These are phyloP conservation scores for Myrmecophaga tridactyla DNA, from an alignment of 2,113 vertebrate species.

Conservation along the genomic window DNA sequence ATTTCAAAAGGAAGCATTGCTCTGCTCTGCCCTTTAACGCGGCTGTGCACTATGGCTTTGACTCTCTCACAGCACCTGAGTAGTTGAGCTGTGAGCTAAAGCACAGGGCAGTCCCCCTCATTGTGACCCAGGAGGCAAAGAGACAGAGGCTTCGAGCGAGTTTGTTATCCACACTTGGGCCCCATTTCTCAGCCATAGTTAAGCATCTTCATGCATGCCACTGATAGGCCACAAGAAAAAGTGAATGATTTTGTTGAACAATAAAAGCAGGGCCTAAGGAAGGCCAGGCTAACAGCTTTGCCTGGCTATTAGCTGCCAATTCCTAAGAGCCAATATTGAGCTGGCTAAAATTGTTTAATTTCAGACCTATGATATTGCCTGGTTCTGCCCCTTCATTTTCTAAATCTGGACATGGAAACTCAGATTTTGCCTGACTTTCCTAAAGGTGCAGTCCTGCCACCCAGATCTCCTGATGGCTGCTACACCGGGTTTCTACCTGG, in stretches of 20 bases:
- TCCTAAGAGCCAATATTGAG: neutral
- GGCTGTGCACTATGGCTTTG: neutral
- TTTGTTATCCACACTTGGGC: neutral
- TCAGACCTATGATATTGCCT: neutral
- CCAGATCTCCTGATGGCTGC: neutral
- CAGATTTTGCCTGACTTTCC: neutral
- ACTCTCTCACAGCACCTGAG: neutral
- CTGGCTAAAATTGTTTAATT: neutral
- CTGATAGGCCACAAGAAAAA: neutral
- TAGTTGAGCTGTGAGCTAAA: neutral
- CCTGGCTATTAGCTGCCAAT: neutral
- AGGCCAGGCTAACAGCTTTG: neutral
- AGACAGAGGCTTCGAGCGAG: slow-evolving; percentile 1
- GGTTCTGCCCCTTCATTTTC: neutral
- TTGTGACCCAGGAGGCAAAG: neutral
- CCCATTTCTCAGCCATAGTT: neutral
- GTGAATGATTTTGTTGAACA: neutral
- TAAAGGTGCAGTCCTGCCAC: neutral
- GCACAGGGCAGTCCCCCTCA: neutral
- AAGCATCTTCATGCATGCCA: neutral
- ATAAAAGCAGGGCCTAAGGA: neutral
- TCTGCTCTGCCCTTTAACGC: neutral
- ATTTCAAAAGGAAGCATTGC: neutral
- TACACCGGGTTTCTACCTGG: neutral
- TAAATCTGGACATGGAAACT: neutral